Evolutionary conservation across 2,888 invertebrate genomes (phyloP), one percentile per base, ranked within the genome.

Genomic region (Acholoe squamosa): DNA sequence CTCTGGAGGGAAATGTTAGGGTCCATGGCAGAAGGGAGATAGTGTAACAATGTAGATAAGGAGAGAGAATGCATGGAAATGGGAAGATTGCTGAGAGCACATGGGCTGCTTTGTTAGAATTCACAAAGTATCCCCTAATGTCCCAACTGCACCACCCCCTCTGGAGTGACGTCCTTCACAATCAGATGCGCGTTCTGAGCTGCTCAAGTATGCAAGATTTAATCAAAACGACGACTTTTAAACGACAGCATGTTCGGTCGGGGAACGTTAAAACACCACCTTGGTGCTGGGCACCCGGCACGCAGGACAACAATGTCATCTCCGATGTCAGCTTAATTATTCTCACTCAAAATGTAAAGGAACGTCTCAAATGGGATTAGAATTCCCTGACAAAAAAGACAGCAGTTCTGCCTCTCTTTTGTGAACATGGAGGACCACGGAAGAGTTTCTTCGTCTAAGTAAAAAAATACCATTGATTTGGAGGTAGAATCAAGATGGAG

Each of bases 201-300:
- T 43, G 33, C 34, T 80, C 19, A 80, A 43, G 43, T 80, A 80
- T 80, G 80, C 80, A 80, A 19, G 80, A 19, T 80, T n/a, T 80
- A 25, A 80, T 80, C 22, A 80, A 80, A 80, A 43, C 19, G 34
- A 80, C 76, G 12, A n/a, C 22, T 61, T 61, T 61, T 61, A 61
- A 61, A 61, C 61, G 61, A n/a, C 61, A 61, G 12, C 61, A 61
- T 61, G 61, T 61, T 61, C 61, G n/a, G 61, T 43, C 10, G 3
- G 43, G 43, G 43, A 10, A 43, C 43, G 43, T n/a, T 61, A 61
- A 61, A 61, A 61, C 61, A n/a, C 3, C 12, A 3, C 1, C 61
- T n/a, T 3, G 19, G 61, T 61, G 14, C n/a, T 14, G 61, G 61
- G 61, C 22, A 43, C 61, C 61, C n/a, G 22, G 19, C n/a, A n/a